Percentiles rank a stretch among this genome's conserved stretches.
These are phyloP conservation scores for Euwallacea similis DNA, from an alignment of 1,140 invertebrate species.

Conservation along the genomic window DNA sequence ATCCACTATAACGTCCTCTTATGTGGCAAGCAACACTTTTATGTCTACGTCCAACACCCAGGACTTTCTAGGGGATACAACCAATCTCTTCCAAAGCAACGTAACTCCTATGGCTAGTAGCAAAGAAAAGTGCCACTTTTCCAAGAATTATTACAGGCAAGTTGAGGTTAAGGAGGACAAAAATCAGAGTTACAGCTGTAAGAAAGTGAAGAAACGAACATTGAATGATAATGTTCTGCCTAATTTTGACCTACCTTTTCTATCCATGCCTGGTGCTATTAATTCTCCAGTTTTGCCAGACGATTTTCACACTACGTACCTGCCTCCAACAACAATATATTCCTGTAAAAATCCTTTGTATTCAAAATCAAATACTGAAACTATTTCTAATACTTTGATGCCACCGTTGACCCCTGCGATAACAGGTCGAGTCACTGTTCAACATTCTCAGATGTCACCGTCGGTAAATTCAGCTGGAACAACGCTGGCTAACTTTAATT, in stretches of 20 bases:
- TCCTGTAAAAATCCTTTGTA: conserved; percentile 51
- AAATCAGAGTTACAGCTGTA: conserved; percentile 23
- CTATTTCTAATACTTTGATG: conserved; percentile 39
- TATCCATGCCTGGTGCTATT: conserved; percentile 50
- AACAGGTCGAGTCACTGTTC: conserved; percentile 40
- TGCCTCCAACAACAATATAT: conserved; percentile 49
- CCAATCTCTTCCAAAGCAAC: conserved; percentile 37
- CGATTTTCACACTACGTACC: conserved; percentile 51
- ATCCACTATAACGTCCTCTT: conserved; percentile 44
- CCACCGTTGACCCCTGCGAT: conserved; percentile 42
- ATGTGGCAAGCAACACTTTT: conserved; percentile 45
- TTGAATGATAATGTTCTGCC: conserved; percentile 41
- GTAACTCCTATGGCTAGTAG: conserved; percentile 7
- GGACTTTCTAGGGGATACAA: conserved; percentile 39
- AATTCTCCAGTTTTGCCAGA: conserved; percentile 53
- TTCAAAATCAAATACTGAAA: conserved; percentile 40
- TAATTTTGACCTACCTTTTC: conserved; percentile 51
- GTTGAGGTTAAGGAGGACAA: conserved; percentile 35
- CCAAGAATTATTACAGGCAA: conserved; percentile 27
- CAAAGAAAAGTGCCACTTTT: conserved; percentile 25
- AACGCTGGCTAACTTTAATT: conserved; percentile 68
- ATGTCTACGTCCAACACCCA: conserved; percentile 42
- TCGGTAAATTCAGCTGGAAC: conserved; percentile 53
- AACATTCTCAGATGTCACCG: conserved; percentile 49
- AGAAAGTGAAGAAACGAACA: conserved; percentile 40